These are phyloP conservation scores for Buceros bicornis DNA, from an alignment of 2,797 vertebrate species.

Conservation along the genomic window DNA sequence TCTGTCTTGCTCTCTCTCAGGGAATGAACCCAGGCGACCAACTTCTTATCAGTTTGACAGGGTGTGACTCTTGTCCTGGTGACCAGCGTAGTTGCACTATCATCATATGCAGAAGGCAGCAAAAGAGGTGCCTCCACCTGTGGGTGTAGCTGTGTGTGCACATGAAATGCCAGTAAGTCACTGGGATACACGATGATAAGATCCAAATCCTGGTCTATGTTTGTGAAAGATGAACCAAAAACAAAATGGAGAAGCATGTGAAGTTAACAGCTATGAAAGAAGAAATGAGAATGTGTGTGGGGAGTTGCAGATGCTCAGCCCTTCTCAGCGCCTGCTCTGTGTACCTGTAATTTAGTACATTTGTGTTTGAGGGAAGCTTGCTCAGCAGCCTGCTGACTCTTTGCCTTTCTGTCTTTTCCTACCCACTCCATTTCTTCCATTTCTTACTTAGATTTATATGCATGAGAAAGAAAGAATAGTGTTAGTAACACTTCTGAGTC, in stretches of 20 bases:
- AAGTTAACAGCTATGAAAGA: slow-evolving; percentile 15
- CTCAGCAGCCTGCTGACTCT: background rate
- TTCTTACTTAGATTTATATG: slow-evolving; percentile 34
- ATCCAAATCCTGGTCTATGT: background rate
- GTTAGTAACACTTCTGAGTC: slow-evolving; percentile 28
- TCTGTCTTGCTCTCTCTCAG: background rate
- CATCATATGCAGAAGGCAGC: slow-evolving; percentile 3
- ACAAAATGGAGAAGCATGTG: background rate
- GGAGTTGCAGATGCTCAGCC: slow-evolving; percentile 47
- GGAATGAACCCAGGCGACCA: background rate
- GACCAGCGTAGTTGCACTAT: background rate
- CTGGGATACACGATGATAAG: background rate
- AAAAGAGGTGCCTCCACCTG: background rate
- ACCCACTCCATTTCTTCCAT: slow-evolving; percentile 8
- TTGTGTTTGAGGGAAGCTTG: slow-evolving; percentile 14
- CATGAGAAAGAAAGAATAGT: background rate
- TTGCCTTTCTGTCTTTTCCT: slow-evolving; percentile 7
- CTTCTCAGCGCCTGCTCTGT: background rate
- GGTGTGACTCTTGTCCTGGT: slow-evolving; percentile 40
- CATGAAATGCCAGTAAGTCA: background rate
- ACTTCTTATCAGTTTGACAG: slow-evolving; percentile 54
- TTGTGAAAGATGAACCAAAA: slow-evolving; percentile 12
- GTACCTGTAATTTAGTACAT: background rate
- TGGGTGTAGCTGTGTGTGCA: background rate
- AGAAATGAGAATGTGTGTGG: slow-evolving; percentile 23